Base-by-base conservation (phyloP, 1,140 invertebrate genomes). In the Luehdorfia chinensis region DNA sequence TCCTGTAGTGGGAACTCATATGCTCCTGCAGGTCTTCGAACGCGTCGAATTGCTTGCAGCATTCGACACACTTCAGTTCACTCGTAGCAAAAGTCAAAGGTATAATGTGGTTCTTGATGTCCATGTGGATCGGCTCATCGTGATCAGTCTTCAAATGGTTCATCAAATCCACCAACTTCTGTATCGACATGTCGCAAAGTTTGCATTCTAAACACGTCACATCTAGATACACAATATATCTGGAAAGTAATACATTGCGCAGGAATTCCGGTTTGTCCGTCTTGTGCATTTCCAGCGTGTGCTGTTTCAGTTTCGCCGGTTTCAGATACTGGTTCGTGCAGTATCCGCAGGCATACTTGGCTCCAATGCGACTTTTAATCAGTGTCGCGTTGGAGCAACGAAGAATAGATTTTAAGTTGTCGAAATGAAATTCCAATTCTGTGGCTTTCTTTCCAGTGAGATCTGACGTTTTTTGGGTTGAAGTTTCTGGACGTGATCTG, bases 151-250 rank as follows among this genome's bases (percentile, higher is more conserved):
- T 55, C 0, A 79, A 32, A 28, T 79, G 75, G 0, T 61, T 18
- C 16, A 64, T 47, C 0, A 71, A 32, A 0, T 28, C 37, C 15
- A 63, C 50, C 7, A 76, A 7, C 2, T 30, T 43, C 15, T 2
- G 14, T 50, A 2, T 60, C 51, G 1, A 67, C 28, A 9, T 30
- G 0, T 55, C 28, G 41, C 75, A 79, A 5, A 73, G 23, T 4
- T 50, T 62, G 19, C 78, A 84, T 47, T 56, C 41, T n/a, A 79
- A 39, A 7, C 34, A 27, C 1, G 73, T 79, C 1, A 77, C 73
- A 14, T 80, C 77, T 1, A 79, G 34, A 49, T 80, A 79, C 0
- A 77, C 65, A 0, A 43, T 18, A 8, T 30, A 43, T 19, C 27
- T 43, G 0, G 39, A 43, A 11, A 43, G 39, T 9, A 25, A 27